These are phyloP conservation scores for Limnephilus rhombicus DNA, from an alignment of 2,888 invertebrate genomes.

Conservation along the genomic window DNA sequence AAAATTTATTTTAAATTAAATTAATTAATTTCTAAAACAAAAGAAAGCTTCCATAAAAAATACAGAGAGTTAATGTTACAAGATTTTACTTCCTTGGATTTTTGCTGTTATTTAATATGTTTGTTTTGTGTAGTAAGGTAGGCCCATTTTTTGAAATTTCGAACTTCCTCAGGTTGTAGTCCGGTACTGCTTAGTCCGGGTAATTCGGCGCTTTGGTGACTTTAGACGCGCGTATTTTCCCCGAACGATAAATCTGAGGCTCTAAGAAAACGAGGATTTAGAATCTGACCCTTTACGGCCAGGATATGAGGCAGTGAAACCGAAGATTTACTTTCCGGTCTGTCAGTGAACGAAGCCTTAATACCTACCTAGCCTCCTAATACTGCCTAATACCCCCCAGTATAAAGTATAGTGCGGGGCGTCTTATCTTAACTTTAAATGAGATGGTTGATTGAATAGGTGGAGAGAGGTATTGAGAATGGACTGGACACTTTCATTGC, in stretches of 20 bases:
- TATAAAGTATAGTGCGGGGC: not conserved
- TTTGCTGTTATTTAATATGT: too few species aligned
- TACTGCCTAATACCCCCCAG: not conserved
- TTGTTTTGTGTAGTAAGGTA: too few species aligned
- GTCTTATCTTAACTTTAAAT: slow-evolving; percentile 14
- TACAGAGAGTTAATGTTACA: too few species aligned
- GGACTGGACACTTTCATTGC: not conserved
- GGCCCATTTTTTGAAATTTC: too few species aligned
- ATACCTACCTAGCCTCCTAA: not conserved
- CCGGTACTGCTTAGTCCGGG: not conserved
- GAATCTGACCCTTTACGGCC: not conserved
- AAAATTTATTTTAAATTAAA: too few species aligned
- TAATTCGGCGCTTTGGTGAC: not conserved
- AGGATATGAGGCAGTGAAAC: slow-evolving; percentile 1
- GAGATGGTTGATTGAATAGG: not conserved
- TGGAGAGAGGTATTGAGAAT: not conserved
- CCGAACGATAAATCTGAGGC: not conserved
- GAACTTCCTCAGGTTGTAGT: not conserved
- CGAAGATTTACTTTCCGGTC: slow-evolving; percentile 33
- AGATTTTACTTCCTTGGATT: too few species aligned
- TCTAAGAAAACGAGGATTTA: slow-evolving; percentile 24
- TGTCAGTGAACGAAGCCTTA: slow-evolving; percentile 9
- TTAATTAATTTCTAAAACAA: too few species aligned
- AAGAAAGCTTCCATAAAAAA: too few species aligned
- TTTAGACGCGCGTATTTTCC: not conserved